Evolutionary conservation across 1,140 invertebrate genomes (phyloP), one percentile per base, ranked within the genome.

Genomic region (Drosophila murphyi): DNA sequence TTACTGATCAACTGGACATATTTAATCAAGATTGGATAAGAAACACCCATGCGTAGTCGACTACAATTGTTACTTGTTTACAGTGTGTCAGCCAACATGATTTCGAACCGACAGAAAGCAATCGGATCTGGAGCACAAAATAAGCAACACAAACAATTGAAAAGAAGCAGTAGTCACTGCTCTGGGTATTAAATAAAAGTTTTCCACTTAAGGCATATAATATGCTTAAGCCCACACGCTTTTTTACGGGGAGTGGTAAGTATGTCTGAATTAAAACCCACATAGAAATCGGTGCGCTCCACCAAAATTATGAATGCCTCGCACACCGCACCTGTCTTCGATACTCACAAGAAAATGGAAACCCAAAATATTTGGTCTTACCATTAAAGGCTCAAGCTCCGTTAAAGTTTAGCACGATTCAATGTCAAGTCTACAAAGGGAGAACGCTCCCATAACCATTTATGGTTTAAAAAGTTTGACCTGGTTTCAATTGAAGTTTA

Each of bases 131-230:
- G 82, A 83, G 79, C 76, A 82, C 71, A 80, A 88, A 80, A 64
- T 63, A 50, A 67, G 57, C 55, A 45, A 47, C 47, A 29, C 52
- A 54, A 68, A 65, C 57, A 67, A 55, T 47, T 73, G 55, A 20
- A 32, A 31, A 43, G 54, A 61, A 47, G 71, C 34, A 3, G 31
- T 43, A 34, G 45, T 54, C 61, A 69, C 62, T 72, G 69, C 69
- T 72, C 65, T 73, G 64, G 61, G 83, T 80, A 80, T 88, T 83
- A 88, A 88, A 88, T 88, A 88, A 88, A 88, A 88, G 80, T 88
- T 88, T 83, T 88, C 83, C 83, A 88, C 83, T 88, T 88, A 88
- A 88, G 83, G 83, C 88, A 88, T 88, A 88, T 88, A 85, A 88
- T 88, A 88, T 88, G 83, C 88, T 88, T 67, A 83, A 88, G 67